Conservation (phyloP, 2,888 invertebrate species). For the Drosophila trichaetosa region DNA sequence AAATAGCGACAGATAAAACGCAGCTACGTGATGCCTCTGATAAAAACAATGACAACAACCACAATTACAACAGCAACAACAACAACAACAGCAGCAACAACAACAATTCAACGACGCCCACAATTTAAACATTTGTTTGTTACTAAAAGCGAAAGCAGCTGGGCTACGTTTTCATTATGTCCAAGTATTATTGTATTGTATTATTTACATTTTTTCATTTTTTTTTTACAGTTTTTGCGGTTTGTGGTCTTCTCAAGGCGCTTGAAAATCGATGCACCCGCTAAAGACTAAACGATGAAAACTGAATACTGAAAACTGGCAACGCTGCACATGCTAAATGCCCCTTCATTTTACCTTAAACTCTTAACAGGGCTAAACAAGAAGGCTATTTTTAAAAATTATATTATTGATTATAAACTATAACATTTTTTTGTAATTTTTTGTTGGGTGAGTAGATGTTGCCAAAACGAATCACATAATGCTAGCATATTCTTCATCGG, state of each 20-base stretch:
- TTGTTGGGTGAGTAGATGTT: background rate
- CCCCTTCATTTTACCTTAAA: slow-evolving; percentile 18
- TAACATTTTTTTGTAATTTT: background rate
- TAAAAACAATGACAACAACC: slow-evolving; percentile 56
- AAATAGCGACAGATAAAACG: slow-evolving; percentile 70
- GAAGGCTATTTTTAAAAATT: background rate
- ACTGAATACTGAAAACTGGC: slow-evolving; percentile 61
- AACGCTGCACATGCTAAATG: slow-evolving; percentile 45
- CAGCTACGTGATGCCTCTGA: slow-evolving; percentile 68
- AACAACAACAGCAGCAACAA: slow-evolving; percentile 1
- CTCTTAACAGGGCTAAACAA: slow-evolving; percentile 7
- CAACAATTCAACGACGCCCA: slow-evolving; percentile 63
- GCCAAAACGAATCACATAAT: background rate
- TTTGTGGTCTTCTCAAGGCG: slow-evolving; percentile 67
- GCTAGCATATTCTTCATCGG: background rate
- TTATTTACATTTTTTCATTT: slow-evolving; percentile 28
- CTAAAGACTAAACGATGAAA: slow-evolving; percentile 47
- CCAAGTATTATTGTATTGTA: slow-evolving; percentile 27
- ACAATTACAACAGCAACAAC: slow-evolving; percentile 19
- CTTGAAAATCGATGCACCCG: slow-evolving; percentile 68
- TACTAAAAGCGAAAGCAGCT: slow-evolving; percentile 67
- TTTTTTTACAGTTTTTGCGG: slow-evolving; percentile 56
- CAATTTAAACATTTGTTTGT: slow-evolving; percentile 64
- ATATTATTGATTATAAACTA: background rate
- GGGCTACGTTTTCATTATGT: slow-evolving; percentile 24